Conservation (phyloP, 2,113 vertebrate species). For the Suncus etruscus region DNA sequence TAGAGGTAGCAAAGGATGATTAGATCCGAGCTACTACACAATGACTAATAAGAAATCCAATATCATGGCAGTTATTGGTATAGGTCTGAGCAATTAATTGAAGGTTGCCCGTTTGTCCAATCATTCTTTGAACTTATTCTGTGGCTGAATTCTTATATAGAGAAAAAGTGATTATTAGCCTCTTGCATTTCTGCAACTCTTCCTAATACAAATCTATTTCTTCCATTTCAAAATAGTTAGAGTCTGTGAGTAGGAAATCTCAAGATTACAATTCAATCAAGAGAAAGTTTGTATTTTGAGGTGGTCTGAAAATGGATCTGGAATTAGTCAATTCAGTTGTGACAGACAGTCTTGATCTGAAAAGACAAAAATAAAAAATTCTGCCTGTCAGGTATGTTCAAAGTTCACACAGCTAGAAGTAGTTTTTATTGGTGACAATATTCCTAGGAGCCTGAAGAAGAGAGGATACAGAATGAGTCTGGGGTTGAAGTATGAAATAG, state of each 20-base stretch:
- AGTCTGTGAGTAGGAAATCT: too few species aligned
- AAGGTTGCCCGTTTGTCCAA: not conserved
- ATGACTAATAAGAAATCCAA: not conserved
- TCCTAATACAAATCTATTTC: not conserved
- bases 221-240: too few species aligned
- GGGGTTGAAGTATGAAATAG: accelerated
- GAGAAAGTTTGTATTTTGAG: not conserved
- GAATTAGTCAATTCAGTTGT: not conserved
- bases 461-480: not conserved
- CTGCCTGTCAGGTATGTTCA: not conserved
- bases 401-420: not conserved
- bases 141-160: not conserved
- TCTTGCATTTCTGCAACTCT: not conserved
- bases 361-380: slow-evolving; percentile 33
- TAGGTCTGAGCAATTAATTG: not conserved
- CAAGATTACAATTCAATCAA: not conserved
- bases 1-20: not conserved
- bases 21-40: not conserved
- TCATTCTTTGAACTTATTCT: not conserved
- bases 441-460: not conserved
- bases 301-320: not conserved
- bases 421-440: not conserved
- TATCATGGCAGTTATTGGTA: not conserved
- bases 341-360: not conserved
- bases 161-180: not conserved